Conservation (phyloP, 1,140 invertebrate species). For the Drosophila littoralis region DNA sequence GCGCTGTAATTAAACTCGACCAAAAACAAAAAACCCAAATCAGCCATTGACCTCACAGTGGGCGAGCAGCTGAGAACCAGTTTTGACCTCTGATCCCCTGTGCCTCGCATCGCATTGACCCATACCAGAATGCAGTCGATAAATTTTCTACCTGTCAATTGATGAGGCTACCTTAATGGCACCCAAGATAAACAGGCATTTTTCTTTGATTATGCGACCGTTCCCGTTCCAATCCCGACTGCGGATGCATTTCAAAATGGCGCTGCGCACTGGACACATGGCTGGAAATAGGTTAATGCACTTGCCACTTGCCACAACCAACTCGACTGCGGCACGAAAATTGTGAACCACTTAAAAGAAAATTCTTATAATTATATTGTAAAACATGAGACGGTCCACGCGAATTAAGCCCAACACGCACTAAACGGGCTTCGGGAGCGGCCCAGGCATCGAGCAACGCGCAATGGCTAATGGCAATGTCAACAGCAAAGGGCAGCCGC, state of each 20-base stretch:
- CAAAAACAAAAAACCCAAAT: constrained; percentile 54
- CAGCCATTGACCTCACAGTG: constrained; percentile 79
- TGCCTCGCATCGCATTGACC: constrained; percentile 12
- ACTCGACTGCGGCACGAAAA: constrained; percentile 9
- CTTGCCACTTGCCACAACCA: constrained; percentile 38
- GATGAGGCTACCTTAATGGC: constrained; percentile 80
- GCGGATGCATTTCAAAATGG: constrained; percentile 46
- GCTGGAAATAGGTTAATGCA: constrained; percentile 54
- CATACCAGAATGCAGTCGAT: constrained; percentile 60
- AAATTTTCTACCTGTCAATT: constrained; percentile 84
- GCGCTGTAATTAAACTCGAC: constrained; percentile 66
- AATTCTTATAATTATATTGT: constrained; percentile 61
- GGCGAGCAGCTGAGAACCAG: constrained; percentile 65
- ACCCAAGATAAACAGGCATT: constrained; percentile 71
- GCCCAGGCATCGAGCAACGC: not conserved
- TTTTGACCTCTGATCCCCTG: constrained; percentile 50
- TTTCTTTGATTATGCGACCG: constrained; percentile 63
- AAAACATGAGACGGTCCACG: constrained; percentile 49
- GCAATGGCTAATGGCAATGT: constrained; percentile 52
- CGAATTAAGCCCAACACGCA: constrained; percentile 68
- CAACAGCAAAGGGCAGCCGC: constrained; percentile 55
- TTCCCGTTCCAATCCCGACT: constrained; percentile 11
- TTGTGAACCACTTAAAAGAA: constrained; percentile 47
- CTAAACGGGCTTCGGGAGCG: constrained; percentile 42
- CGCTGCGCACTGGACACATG: constrained; percentile 26